Percentiles rank a stretch among this genome's conserved stretches.
Evolutionary conservation across 2,888 invertebrate genomes (phyloP).

Genomic region (Craniophora ligustri): DNA sequence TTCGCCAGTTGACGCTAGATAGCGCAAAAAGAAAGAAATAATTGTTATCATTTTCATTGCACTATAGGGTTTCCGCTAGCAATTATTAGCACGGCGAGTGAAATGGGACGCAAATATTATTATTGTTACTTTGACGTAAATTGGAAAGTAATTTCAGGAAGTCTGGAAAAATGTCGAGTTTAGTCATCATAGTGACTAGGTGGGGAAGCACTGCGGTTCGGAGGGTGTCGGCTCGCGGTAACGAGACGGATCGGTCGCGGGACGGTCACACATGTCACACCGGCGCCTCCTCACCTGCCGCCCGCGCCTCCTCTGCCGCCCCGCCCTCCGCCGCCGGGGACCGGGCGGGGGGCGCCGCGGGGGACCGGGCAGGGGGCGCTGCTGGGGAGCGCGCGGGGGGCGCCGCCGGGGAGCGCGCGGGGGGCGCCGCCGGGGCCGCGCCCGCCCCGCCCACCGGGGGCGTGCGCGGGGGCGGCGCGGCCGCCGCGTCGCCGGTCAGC

Average conservation of each 20-base stretch:
- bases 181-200: not conserved
- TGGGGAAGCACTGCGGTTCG: slow-evolving; percentile 4
- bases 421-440: slow-evolving; percentile 55
- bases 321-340: slow-evolving; percentile 15
- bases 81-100: slow-evolving; percentile 1
- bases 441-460: slow-evolving; percentile 5
- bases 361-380: slow-evolving; percentile 72
- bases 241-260: slow-evolving; percentile 44
- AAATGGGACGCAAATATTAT: not conserved
- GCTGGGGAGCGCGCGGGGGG: slow-evolving; percentile 14
- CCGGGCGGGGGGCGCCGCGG: slow-evolving; percentile 51
- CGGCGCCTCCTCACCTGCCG: slow-evolving; percentile 43
- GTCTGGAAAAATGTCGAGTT: not conserved
- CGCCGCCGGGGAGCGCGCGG: slow-evolving; percentile 66
- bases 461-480: slow-evolving; percentile 46
- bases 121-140: not conserved
- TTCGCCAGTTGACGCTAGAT: not conserved
- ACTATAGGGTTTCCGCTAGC: slow-evolving; percentile 1
- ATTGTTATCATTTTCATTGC: not conserved
- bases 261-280: slow-evolving; percentile 9
- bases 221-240: not conserved
- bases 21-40: not conserved
- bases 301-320: not conserved
- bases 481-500: slow-evolving; percentile 41
- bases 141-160: not conserved